A percentile compares a stretch with the other conserved stretches of the same genome.
phyloP scores from a whole-genome alignment of 2,797 vertebrate genomes.

The Dromococcyx pavoninus region DNA sequence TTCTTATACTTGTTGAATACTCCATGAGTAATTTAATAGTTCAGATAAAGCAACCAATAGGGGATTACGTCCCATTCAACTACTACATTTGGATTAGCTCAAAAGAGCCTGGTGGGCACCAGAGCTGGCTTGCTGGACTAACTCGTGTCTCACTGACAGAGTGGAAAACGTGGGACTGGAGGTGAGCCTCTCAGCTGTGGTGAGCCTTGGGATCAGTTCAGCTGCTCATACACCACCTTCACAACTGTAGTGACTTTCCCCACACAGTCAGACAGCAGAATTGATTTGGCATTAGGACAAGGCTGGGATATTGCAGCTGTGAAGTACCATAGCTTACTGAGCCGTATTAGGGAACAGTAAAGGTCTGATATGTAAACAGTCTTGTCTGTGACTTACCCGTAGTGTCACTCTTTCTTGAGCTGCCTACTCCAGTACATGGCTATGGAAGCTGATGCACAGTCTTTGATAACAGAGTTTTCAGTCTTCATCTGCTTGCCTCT shows the following conservation, averaged over 20 bases:
- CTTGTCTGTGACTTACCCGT: neutral
- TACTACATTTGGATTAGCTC: neutral
- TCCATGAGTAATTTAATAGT: neutral
- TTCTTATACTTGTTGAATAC: neutral
- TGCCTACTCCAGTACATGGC: neutral
- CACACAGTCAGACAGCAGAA: neutral
- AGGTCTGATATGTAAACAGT: neutral
- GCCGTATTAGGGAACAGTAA: neutral
- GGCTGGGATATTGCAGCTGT: neutral
- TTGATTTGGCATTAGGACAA: neutral
- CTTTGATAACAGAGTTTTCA: neutral
- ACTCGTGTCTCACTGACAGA: neutral
- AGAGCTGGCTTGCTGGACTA: neutral
- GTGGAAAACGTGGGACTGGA: neutral
- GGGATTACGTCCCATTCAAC: fast-evolving
- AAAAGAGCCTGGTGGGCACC: neutral
- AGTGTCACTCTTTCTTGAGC: neutral
- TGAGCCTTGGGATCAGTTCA: neutral
- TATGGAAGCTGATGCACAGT: fast-evolving
- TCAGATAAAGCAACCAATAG: neutral
- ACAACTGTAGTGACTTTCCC: neutral
- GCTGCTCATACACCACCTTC: neutral
- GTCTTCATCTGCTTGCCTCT: neutral
- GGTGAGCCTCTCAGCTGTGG: neutral
- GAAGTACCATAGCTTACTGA: neutral